These are phyloP conservation scores for Oreochromis aureus DNA, from an alignment of 2,113 vertebrate genomes.

Conservation along the genomic window DNA sequence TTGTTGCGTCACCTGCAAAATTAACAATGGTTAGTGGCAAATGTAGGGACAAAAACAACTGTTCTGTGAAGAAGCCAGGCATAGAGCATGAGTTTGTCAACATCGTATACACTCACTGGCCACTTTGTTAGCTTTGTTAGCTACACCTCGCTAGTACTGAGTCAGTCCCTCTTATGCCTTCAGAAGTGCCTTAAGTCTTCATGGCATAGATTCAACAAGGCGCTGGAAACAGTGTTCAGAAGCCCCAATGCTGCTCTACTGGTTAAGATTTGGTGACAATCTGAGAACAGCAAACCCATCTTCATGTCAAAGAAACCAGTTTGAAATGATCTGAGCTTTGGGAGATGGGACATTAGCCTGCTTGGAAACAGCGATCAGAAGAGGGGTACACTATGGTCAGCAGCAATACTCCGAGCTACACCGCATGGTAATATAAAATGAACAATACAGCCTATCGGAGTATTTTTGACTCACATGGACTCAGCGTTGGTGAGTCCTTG, in stretches of 20 bases:
- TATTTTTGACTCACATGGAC: not conserved
- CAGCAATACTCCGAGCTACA: not conserved
- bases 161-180: not conserved
- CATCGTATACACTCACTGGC: not conserved
- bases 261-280: not conserved
- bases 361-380: not conserved
- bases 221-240: not conserved
- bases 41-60: not conserved
- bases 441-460: not conserved
- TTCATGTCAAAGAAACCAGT: not conserved
- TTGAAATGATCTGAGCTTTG: not conserved
- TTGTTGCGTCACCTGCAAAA: not conserved
- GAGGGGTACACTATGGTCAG: not conserved
- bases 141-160: not conserved
- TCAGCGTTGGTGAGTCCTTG: not conserved
- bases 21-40: not conserved
- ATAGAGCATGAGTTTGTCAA: not conserved
- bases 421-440: not conserved
- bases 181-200: not conserved
- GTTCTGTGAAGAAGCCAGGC: not conserved
- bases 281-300: not conserved
- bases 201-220: not conserved
- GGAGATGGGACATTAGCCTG: not conserved
- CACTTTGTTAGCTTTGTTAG: not conserved
- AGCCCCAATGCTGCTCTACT: not conserved